phyloP scores from a whole-genome alignment of 2,113 vertebrate species.

The Ramphastos sulfuratus region DNA sequence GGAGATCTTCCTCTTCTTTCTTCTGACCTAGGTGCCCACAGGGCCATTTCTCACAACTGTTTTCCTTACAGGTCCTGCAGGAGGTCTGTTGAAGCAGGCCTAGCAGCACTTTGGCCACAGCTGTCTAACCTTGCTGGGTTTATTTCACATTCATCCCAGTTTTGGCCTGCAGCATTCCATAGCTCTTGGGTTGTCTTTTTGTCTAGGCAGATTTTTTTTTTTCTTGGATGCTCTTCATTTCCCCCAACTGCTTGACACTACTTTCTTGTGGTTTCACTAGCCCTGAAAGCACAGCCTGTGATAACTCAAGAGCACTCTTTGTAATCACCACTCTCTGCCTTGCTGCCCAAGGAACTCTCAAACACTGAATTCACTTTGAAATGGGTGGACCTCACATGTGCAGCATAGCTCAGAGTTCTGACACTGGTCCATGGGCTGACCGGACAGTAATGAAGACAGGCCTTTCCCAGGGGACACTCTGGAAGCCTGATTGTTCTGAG shows the following conservation, averaged over 20 bases:
- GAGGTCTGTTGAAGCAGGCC: rapidly evolving
- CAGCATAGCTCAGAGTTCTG: neutral
- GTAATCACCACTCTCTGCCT: neutral
- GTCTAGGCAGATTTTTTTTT: neutral
- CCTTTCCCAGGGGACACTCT: neutral
- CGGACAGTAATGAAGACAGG: neutral
- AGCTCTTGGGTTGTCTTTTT: neutral
- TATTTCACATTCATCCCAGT: neutral
- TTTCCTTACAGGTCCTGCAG: neutral
- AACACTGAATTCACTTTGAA: neutral
- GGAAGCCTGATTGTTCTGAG: neutral
- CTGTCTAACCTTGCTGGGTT: neutral
- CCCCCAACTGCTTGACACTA: neutral
- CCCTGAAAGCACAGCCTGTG: neutral
- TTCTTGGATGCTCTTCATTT: neutral
- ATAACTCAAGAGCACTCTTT: neutral
- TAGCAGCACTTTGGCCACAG: neutral
- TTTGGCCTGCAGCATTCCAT: neutral
- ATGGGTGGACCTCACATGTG: rapidly evolving
- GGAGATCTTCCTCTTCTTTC: neutral
- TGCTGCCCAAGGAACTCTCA: neutral
- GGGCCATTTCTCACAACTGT: neutral
- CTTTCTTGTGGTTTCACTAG: neutral
- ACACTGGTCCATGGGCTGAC: neutral
- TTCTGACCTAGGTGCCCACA: neutral